Evolutionary conservation across 2,113 vertebrate species (phyloP).

Genomic region (Neomonachus schauinslandi): DNA sequence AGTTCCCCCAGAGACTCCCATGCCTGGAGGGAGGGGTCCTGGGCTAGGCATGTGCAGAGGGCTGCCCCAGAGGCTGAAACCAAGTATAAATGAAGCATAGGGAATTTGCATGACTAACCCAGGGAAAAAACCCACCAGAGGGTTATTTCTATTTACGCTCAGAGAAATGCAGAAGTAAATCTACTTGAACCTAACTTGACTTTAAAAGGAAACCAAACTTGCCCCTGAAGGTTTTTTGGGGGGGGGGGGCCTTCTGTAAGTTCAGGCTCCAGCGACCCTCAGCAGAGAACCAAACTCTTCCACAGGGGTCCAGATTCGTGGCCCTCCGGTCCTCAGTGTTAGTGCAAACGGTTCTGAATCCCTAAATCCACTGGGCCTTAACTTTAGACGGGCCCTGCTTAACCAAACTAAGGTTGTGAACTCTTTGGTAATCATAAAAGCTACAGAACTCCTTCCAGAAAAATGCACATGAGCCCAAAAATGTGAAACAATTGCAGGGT

Average conservation of each 20-base stretch:
- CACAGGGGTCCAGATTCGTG: accelerated
- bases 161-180: slow-evolving; percentile 78
- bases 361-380: neutral
- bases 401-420: neutral
- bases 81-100: slow-evolving; percentile 49
- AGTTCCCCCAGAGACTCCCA: slow-evolving; percentile 43
- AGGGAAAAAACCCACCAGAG: slow-evolving; percentile 60
- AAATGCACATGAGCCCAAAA: neutral
- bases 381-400: neutral
- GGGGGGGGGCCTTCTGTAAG: neutral
- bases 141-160: slow-evolving; percentile 70
- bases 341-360: neutral
- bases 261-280: neutral
- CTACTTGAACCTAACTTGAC: slow-evolving; percentile 46
- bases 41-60: neutral
- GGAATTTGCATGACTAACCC: slow-evolving; percentile 71
- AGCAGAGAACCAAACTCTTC: neutral
- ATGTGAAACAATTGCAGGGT: neutral
- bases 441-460: neutral
- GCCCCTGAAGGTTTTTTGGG: neutral
- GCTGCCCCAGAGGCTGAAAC: slow-evolving; percentile 2
- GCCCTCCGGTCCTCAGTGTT: neutral
- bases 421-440: neutral
- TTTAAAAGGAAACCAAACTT: slow-evolving; percentile 66
- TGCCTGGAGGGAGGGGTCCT: neutral